A percentile compares a stretch with the other conserved stretches of the same genome.
Evolutionary conservation across 2,113 vertebrate species (phyloP).

Genomic region (Boleophthalmus pectinirostris): DNA sequence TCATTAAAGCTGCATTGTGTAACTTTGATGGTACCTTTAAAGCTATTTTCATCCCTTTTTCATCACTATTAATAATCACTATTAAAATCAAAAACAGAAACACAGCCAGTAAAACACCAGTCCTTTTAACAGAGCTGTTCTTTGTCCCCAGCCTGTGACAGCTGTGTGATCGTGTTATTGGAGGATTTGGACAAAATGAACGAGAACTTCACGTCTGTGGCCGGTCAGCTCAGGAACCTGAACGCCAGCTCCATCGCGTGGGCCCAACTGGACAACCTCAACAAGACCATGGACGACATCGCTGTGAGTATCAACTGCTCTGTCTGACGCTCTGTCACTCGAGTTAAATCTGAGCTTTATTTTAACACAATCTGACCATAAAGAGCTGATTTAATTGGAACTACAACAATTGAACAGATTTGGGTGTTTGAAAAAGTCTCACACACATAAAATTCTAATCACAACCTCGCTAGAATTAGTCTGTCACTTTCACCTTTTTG

Average conservation of each 20-base stretch:
- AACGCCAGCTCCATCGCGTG: conserved; percentile 86
- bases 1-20: no score
- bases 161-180: conserved; percentile 88
- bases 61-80: neutral
- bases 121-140: neutral
- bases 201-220: conserved; percentile 68
- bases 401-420: no score
- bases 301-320: conserved; percentile 68
- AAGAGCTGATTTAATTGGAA: no score
- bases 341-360: no score
- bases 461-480: no score
- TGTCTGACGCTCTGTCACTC: no score
- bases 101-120: neutral
- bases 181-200: conserved; percentile 83
- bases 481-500: no score
- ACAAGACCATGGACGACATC: conserved; percentile 70
- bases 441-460: no score
- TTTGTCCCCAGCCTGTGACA: conserved; percentile 86
- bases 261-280: conserved; percentile 81
- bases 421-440: no score
- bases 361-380: no score
- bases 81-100: neutral
- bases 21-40: neutral
- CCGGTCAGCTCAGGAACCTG: conserved; percentile 75
- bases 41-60: neutral